Conservation (phyloP, 2,797 vertebrate species). For the Aselliscus stoliczkanus region DNA sequence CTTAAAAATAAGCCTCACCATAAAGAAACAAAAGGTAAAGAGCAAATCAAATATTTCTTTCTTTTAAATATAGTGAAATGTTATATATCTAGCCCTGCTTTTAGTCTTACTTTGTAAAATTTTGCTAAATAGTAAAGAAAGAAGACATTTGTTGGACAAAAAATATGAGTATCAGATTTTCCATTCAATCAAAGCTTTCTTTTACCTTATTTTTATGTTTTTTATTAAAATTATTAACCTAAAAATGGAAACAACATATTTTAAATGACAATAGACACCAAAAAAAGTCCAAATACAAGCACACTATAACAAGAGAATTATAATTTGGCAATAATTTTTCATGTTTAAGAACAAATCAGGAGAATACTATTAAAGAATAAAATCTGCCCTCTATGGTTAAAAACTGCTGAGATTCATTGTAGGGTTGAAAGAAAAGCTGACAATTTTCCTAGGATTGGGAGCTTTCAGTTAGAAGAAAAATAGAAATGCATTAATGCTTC, state of each 20-base stretch:
- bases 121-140: not conserved
- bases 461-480: conserved; percentile 13
- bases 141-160: not conserved
- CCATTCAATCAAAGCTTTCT: not conserved
- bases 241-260: not conserved
- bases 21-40: not conserved
- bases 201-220: not conserved
- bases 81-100: not conserved
- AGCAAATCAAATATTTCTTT: not conserved
- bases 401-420: not conserved
- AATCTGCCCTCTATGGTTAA: not conserved
- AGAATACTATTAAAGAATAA: not conserved
- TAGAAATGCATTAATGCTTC: not conserved
- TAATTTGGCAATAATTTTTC: not conserved
- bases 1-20: not conserved
- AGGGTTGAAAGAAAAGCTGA: not conserved
- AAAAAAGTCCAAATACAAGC: not conserved
- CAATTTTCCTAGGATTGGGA: not conserved
- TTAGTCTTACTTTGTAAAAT: not conserved
- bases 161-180: not conserved
- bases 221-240: not conserved
- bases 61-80: not conserved
- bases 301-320: not conserved
- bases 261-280: not conserved
- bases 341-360: not conserved